Conservation (phyloP, 2,113 vertebrate genomes). For the Emydura subglobosa region DNA sequence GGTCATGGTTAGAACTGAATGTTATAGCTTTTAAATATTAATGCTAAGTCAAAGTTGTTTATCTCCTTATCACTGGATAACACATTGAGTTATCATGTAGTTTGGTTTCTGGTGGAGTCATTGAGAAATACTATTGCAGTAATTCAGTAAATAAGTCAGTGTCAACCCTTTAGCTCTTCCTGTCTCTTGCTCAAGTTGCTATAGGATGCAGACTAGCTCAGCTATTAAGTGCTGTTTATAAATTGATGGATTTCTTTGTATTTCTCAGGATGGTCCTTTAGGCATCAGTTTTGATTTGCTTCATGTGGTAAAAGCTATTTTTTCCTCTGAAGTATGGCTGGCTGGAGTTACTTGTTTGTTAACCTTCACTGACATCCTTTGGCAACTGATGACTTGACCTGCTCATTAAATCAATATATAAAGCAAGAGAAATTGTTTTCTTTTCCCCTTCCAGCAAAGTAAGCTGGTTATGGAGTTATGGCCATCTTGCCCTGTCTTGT, state of each 20-base stretch:
- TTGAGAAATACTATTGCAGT: background rate
- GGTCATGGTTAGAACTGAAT: background rate
- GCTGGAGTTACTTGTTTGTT: background rate
- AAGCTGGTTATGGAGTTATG: background rate
- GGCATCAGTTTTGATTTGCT: background rate
- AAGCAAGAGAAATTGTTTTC: background rate
- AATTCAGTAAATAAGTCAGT: background rate
- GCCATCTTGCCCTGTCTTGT: background rate
- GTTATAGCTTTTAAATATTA: background rate
- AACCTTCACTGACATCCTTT: background rate
- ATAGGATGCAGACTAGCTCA: background rate
- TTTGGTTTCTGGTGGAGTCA: background rate
- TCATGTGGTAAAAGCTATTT: fast-evolving
- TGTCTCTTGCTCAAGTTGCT: background rate
- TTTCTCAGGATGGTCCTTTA: background rate
- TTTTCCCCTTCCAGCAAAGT: background rate
- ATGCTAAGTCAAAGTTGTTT: background rate
- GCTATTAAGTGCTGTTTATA: background rate
- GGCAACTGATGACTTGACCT: background rate
- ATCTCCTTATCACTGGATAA: background rate
- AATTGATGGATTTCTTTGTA: background rate
- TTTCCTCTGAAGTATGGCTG: background rate
- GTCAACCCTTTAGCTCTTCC: background rate
- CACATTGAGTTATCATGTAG: background rate
- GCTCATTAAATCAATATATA: fast-evolving